These are phyloP conservation scores for Rhinolophus sinicus DNA, from an alignment of 2,113 vertebrate species.

Conservation along the genomic window DNA sequence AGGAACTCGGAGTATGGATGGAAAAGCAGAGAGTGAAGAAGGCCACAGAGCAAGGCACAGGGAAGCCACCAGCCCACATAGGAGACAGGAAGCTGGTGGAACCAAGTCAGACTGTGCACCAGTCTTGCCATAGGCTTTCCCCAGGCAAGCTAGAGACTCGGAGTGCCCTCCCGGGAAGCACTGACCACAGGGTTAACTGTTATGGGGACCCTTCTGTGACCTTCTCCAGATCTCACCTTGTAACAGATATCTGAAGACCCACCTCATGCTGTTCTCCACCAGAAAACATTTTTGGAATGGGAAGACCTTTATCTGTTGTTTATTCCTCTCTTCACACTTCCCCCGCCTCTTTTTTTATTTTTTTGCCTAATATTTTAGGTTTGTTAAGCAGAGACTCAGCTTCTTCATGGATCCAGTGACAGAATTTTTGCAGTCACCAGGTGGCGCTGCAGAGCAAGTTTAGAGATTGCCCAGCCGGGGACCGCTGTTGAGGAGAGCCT, in stretches of 20 bases:
- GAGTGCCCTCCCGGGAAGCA: background rate
- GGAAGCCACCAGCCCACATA: background rate
- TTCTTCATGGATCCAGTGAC: background rate
- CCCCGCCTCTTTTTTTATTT: no score
- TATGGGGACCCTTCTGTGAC: background rate
- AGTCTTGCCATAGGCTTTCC: background rate
- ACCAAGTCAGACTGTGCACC: rapidly evolving
- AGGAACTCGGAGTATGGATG: background rate
- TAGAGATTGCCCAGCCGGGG: rapidly evolving
- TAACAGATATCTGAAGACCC: background rate
- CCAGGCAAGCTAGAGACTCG: background rate
- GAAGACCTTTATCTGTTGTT: background rate
- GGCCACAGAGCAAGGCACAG: background rate
- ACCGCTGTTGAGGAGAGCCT: background rate
- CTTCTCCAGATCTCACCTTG: background rate
- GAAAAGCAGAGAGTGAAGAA: background rate
- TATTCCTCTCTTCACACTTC: background rate
- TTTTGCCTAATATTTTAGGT: background rate
- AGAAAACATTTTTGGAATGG: background rate
- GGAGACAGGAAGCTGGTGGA: background rate
- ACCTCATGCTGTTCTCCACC: background rate
- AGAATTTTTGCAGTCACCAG: background rate
- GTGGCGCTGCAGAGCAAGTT: background rate
- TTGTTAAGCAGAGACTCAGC: background rate
- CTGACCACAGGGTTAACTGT: background rate